Percentiles rank a stretch among this genome's conserved stretches.
Conservation (phyloP, 2,888 invertebrate species). For the Agrochola macilenta region DNA sequence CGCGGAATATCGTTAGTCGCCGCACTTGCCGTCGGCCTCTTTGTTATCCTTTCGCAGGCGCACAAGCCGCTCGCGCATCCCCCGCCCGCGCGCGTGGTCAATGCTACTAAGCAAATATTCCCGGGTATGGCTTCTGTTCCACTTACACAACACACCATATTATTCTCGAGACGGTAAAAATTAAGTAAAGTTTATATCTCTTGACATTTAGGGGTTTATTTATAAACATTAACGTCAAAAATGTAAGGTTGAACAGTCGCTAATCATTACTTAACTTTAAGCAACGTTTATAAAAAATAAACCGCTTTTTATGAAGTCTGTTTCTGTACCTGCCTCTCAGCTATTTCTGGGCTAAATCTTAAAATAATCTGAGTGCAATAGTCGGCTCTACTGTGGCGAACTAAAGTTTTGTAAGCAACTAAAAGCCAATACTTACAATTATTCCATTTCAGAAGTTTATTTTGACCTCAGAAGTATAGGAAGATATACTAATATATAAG, state of each 20-base stretch:
- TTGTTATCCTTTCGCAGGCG: too few species aligned
- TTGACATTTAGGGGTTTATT: neutral
- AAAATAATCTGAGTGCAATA: slow-evolving; percentile 6
- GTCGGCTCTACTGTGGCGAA: neutral
- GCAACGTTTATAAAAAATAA: neutral
- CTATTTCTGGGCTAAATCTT: slow-evolving; percentile 8
- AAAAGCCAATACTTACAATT: slow-evolving; percentile 13
- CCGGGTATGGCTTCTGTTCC: too few species aligned
- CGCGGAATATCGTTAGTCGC: too few species aligned
- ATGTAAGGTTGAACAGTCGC: neutral
- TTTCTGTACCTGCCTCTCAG: neutral
- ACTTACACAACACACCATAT: too few species aligned
- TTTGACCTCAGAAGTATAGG: neutral
- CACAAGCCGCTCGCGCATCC: too few species aligned
- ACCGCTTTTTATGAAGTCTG: too few species aligned
- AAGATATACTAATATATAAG: neutral
- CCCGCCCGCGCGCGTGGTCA: too few species aligned
- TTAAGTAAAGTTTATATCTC: too few species aligned
- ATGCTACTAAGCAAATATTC: too few species aligned
- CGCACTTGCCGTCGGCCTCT: too few species aligned
- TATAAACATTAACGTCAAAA: neutral
- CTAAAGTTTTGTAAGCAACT: neutral
- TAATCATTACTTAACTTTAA: neutral
- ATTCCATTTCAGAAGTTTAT: neutral
- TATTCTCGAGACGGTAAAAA: too few species aligned